A percentile compares a stretch with the other conserved stretches of the same genome.
Conservation (phyloP, 2,888 invertebrate genomes). For the Melieria crassipennis region DNA sequence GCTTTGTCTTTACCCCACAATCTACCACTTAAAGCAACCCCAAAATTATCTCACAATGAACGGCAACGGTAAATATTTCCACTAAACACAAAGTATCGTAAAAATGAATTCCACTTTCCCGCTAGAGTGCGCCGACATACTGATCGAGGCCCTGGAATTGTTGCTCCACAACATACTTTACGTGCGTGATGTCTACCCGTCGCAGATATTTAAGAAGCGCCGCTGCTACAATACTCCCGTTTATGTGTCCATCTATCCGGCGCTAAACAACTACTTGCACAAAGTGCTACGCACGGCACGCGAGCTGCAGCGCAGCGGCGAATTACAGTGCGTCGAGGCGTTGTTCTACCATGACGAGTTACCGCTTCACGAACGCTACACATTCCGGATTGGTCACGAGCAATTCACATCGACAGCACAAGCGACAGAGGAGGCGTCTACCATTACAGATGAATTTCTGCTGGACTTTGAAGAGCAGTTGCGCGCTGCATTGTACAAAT, state of each 20-base stretch:
- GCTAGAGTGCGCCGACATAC: slow-evolving; percentile 45
- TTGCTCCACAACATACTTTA: slow-evolving; percentile 60
- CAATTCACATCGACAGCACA: not conserved
- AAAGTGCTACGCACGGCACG: slow-evolving; percentile 53
- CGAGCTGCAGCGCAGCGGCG: slow-evolving; percentile 45
- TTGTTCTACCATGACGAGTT: slow-evolving; percentile 51
- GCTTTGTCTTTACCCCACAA: not conserved
- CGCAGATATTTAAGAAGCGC: slow-evolving; percentile 59
- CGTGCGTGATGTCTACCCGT: slow-evolving; percentile 59
- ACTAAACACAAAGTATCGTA: not conserved
- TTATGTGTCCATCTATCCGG: slow-evolving; percentile 58
- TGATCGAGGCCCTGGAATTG: slow-evolving; percentile 61
- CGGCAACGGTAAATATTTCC: no score
- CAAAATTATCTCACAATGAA: not conserved
- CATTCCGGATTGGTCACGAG: slow-evolving; percentile 36
- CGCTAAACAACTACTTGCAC: slow-evolving; percentile 56
- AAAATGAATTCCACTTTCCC: not conserved
- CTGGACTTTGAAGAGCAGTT: slow-evolving; percentile 60
- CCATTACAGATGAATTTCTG: slow-evolving; percentile 53
- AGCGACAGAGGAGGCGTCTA: slow-evolving; percentile 9
- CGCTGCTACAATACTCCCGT: slow-evolving; percentile 60
- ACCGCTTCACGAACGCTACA: slow-evolving; percentile 44
- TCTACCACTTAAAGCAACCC: not conserved
- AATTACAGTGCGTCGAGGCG: slow-evolving; percentile 53
- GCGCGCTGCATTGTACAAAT: slow-evolving; percentile 52